Conservation (phyloP, 2,888 invertebrate genomes). For the Hirtodrosophila trivittata region DNA sequence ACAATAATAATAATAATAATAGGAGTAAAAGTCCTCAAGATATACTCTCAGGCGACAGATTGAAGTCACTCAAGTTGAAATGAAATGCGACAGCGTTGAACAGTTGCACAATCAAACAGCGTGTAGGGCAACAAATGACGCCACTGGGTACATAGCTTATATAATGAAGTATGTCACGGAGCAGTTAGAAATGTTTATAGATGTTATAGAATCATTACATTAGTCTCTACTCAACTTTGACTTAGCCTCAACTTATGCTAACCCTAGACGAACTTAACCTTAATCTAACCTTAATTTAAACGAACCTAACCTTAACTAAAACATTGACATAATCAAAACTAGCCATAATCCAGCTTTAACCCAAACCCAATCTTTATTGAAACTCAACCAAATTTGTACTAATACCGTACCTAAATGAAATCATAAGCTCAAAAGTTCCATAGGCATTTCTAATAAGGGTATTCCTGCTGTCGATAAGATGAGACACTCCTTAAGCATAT, state of each 20-base stretch:
- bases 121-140: constrained; percentile 14
- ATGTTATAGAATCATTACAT: too few relatives aligned
- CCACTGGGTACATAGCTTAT: constrained; percentile 22
- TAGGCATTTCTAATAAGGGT: constrained; percentile 5
- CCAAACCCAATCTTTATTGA: too few relatives aligned
- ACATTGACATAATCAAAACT: too few relatives aligned
- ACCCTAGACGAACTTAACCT: too few relatives aligned
- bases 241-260: neutral
- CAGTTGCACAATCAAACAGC: constrained; percentile 75
- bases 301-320: too few relatives aligned
- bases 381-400: too few relatives aligned
- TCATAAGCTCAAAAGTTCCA: neutral
- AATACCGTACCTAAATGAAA: too few relatives aligned
- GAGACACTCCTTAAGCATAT: neutral
- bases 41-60: constrained; percentile 79
- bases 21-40: constrained; percentile 68
- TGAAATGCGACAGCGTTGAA: constrained; percentile 81
- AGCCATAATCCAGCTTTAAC: too few relatives aligned
- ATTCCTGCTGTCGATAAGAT: neutral
- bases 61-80: constrained; percentile 83
- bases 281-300: too few relatives aligned
- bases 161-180: neutral
- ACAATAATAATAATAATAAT: constrained; percentile 50
- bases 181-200: neutral
- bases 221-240: too few relatives aligned